Conservation (phyloP, 2,888 invertebrate species). For the Lottia gigantea region DNA sequence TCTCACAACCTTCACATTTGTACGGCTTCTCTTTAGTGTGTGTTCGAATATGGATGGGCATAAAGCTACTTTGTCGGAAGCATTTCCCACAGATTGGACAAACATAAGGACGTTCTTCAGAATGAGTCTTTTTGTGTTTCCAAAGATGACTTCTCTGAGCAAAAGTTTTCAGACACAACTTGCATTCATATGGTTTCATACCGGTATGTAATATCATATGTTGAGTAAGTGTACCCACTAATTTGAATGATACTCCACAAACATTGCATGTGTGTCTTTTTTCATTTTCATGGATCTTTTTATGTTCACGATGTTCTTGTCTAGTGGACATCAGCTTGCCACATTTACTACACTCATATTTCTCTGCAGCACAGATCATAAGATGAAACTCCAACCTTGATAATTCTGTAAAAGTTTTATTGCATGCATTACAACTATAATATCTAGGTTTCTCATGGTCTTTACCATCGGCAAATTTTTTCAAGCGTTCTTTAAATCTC, state of each 20-base stretch:
- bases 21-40: conserved; percentile 28
- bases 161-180: conserved; percentile 15
- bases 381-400: conserved; percentile 8
- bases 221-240: conserved; percentile 18
- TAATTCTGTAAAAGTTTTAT: background rate
- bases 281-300: conserved; percentile 16
- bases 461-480: too few species aligned
- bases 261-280: conserved; percentile 15
- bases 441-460: too few species aligned
- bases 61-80: conserved; percentile 26
- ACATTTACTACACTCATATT: conserved; percentile 12
- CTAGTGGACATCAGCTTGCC: conserved; percentile 12
- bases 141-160: conserved; percentile 15
- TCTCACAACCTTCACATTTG: conserved; percentile 28
- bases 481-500: too few species aligned
- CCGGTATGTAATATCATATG: conserved; percentile 21
- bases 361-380: conserved; percentile 2
- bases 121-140: conserved; percentile 29
- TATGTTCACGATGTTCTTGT: conserved; percentile 17
- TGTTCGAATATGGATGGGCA: conserved; percentile 25
- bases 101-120: conserved; percentile 30
- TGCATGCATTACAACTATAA: background rate
- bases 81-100: conserved; percentile 26
- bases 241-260: conserved; percentile 21
- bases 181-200: conserved; percentile 18